Evolutionary conservation across 1,140 invertebrate genomes (phyloP), one percentile per base, ranked within the genome.

Genomic region (Augochlora pura): DNA sequence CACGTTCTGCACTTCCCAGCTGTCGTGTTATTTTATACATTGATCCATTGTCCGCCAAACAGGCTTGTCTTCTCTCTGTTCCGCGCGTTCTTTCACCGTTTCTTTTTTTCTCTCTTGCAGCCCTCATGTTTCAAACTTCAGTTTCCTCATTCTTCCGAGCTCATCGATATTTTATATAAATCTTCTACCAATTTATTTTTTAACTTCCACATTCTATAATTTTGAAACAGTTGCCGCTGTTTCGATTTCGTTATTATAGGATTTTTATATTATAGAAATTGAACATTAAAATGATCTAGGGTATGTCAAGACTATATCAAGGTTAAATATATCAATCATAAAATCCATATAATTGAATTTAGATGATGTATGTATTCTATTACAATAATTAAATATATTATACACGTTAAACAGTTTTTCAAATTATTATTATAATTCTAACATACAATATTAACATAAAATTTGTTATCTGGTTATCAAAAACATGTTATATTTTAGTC

Each of bases 11-110:
- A 81, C 74, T 77, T 77, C 65, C 79, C 79, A 81, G 79, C 73
- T 81, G 79, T 81, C 66, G 74, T 54, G 79, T 81, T 60, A 77
- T 39, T 70, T 81, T 81, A 78, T 78, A 78, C 64, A 72, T 46
- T 46, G 67, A 72, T 76, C 70, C 54, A 72, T 54, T 54, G 27
- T 77, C 16, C 76, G 59, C 42, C 18, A 46, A 72, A 78, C 68
- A 49, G 54, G 54, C 21, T 67, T 42, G 46, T 46, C 49, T 52
- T 59, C 39, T 42, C 27, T 57, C n/a, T 16, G 21, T 6, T 39
- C 18, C 21, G 46, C 49, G 3, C 12, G 10, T 9, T 27, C 69
- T 32, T 27, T 1, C 18, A 66, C 14, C 21, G 21, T 23, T 4
- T 14, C n/a, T 46, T 18, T 23, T 57, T 49, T n/a, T 16, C 59